Percentiles rank a stretch among this genome's conserved stretches.
These are phyloP conservation scores for Prinia subflava DNA, from an alignment of 2,113 vertebrate genomes.

Conservation along the genomic window DNA sequence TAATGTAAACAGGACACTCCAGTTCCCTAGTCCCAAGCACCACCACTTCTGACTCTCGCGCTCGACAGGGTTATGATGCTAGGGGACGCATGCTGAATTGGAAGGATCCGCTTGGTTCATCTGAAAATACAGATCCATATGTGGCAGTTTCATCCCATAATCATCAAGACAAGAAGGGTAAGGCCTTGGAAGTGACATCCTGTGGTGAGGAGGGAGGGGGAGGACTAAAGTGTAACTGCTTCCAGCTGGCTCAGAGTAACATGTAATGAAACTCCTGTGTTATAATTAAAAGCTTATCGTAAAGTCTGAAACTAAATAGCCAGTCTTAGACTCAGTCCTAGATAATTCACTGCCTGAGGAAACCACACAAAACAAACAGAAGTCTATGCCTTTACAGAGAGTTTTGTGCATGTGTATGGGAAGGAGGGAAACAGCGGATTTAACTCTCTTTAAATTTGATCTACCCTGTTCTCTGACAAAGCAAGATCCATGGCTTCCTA, in stretches of 20 bases:
- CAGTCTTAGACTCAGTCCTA: not conserved
- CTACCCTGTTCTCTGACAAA: not conserved
- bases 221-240: slow-evolving; percentile 80
- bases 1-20: slow-evolving; percentile 88
- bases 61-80: slow-evolving; percentile 83
- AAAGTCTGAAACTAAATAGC: slow-evolving; percentile 56
- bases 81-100: slow-evolving; percentile 89
- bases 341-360: slow-evolving; percentile 31
- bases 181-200: slow-evolving; percentile 92
- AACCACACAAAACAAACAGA: slow-evolving; percentile 74
- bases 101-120: slow-evolving; percentile 84
- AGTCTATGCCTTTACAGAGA: not conserved
- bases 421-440: not conserved
- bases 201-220: slow-evolving; percentile 66
- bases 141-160: slow-evolving; percentile 94
- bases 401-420: not conserved
- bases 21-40: slow-evolving; percentile 88
- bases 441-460: not conserved
- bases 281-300: slow-evolving; percentile 43
- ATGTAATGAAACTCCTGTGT: slow-evolving; percentile 34
- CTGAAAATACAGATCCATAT: slow-evolving; percentile 92
- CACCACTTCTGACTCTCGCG: slow-evolving; percentile 80
- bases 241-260: slow-evolving; percentile 79
- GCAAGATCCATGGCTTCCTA: not conserved
- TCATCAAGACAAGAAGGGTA: slow-evolving; percentile 96